A percentile compares a stretch with the other conserved stretches of the same genome.
Evolutionary conservation across 2,888 invertebrate species (phyloP).

Genomic region (Acronicta psi): DNA sequence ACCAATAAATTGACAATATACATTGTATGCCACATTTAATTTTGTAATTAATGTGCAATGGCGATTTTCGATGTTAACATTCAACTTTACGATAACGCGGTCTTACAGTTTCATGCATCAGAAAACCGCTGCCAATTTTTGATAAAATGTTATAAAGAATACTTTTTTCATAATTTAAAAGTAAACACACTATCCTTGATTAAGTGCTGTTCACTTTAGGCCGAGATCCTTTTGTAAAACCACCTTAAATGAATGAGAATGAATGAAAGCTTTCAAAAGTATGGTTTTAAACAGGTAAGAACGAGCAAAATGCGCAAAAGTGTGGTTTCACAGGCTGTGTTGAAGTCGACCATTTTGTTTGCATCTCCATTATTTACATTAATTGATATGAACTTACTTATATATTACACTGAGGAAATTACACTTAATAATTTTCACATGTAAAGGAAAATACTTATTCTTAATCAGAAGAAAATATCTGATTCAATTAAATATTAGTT

Average conservation of each 20-base stretch:
- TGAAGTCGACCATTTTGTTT: slow-evolving; percentile 29
- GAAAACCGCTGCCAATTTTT: slow-evolving; percentile 5
- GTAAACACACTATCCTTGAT: slow-evolving; percentile 13
- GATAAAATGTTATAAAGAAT: slow-evolving; percentile 14
- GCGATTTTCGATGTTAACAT: slow-evolving; percentile 23
- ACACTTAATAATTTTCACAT: not conserved
- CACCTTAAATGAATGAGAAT: slow-evolving; percentile 44
- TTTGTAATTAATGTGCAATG: slow-evolving; percentile 32
- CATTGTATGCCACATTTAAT: slow-evolving; percentile 44
- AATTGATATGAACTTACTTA: slow-evolving; percentile 32
- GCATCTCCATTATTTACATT: slow-evolving; percentile 22
- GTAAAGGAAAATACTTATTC: not conserved
- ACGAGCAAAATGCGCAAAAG: slow-evolving; percentile 32
- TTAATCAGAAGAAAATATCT: not conserved
- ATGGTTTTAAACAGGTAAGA: slow-evolving; percentile 33
- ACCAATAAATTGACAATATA: slow-evolving; percentile 47
- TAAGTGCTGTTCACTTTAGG: slow-evolving; percentile 14
- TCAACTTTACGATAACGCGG: slow-evolving; percentile 17
- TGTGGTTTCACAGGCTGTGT: slow-evolving; percentile 16
- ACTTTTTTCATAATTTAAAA: slow-evolving; percentile 1
- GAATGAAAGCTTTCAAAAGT: slow-evolving; percentile 51
- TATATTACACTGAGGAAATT: no score
- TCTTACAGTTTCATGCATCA: slow-evolving; percentile 30
- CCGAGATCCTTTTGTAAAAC: slow-evolving; percentile 32
- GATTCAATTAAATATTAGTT: not conserved